Percentiles rank a stretch among this genome's conserved stretches.
Conservation (phyloP, 2,113 vertebrate genomes). For the Psilopsiagon aymara region DNA sequence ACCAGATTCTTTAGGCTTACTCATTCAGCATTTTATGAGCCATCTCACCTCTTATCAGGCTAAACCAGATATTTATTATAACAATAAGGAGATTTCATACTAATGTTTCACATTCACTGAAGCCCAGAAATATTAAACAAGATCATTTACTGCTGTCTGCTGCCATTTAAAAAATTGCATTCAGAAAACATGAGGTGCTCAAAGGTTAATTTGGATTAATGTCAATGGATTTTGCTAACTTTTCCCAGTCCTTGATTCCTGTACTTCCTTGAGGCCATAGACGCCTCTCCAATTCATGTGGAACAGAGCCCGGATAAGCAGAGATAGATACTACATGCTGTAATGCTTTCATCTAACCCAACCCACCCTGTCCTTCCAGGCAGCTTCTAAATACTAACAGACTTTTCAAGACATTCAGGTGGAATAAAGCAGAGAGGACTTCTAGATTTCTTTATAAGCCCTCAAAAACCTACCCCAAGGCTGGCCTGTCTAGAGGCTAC, state of each 20-base stretch:
- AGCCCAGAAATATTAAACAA: slow-evolving; percentile 63
- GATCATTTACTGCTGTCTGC: slow-evolving; percentile 58
- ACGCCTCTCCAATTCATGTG: neutral
- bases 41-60: slow-evolving; percentile 74
- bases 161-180: slow-evolving; percentile 39
- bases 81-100: slow-evolving; percentile 68
- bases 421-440: neutral
- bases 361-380: neutral
- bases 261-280: neutral
- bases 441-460: neutral
- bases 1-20: slow-evolving; percentile 66
- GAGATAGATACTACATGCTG: neutral
- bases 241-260: neutral
- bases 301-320: fast-evolving
- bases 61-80: slow-evolving; percentile 74
- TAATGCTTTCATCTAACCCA: neutral
- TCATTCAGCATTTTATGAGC: slow-evolving; percentile 70
- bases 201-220: slow-evolving; percentile 67
- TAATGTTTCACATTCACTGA: slow-evolving; percentile 63
- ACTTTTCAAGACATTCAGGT: neutral
- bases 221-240: slow-evolving; percentile 42
- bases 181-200: slow-evolving; percentile 43
- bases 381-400: neutral
- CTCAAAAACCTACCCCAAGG: neutral
- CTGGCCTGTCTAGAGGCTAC: neutral